Evolutionary conservation across 2,113 vertebrate species (phyloP).

Genomic region (Neodon shergylaensis): DNA sequence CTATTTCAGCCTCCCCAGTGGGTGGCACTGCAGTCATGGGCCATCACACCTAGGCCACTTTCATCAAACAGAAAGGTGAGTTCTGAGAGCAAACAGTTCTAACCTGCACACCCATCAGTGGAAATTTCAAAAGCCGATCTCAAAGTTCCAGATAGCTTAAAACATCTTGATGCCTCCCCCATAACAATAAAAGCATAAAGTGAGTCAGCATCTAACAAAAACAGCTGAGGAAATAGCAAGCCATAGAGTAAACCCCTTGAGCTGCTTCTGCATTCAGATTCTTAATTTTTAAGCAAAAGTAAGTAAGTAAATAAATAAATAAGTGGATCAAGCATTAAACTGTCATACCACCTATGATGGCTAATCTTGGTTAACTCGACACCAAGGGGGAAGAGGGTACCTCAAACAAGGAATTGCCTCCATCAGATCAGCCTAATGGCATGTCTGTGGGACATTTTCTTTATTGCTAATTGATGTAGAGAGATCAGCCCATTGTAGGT

Average conservation of each 20-base stretch:
- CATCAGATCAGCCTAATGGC: neutral
- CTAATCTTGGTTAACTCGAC: neutral
- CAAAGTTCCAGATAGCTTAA: neutral
- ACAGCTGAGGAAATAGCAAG: neutral
- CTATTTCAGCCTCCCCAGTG: neutral
- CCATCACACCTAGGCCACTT: neutral
- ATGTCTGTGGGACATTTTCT: neutral
- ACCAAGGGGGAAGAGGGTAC: neutral
- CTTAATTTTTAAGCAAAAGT: constrained; percentile 39
- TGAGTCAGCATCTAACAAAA: neutral
- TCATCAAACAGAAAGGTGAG: neutral
- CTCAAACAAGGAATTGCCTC: neutral
- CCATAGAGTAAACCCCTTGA: neutral
- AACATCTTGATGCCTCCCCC: neutral
- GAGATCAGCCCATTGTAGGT: neutral
- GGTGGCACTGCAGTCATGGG: neutral
- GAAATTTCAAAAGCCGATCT: neutral
- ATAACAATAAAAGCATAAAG: neutral
- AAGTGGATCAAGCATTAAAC: neutral
- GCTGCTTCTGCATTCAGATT: neutral
- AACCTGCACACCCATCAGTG: neutral
- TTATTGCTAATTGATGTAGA: neutral
- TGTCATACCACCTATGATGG: neutral
- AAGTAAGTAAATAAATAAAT: no score
- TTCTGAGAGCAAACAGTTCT: neutral